Evolutionary conservation across 2,888 invertebrate genomes (phyloP), one percentile per base, ranked within the genome.

Genomic region (Tineola bisselliella): DNA sequence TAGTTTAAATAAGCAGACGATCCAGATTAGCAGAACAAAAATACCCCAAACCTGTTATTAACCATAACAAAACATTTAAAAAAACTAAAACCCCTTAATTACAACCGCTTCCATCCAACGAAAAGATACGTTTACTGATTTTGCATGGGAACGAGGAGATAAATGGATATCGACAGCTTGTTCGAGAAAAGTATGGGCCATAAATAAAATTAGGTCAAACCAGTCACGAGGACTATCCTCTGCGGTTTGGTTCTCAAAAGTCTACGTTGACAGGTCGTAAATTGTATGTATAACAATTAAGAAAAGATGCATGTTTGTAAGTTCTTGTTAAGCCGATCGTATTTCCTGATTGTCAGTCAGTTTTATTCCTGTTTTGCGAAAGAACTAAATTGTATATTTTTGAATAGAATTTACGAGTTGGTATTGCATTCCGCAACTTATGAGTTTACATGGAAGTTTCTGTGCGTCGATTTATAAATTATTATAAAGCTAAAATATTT

Each of bases 161-260:
- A 80, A 83, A 83, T 80, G 75, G 66, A 69, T 67, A 15, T 65
- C 66, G 70, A 71, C 73, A 76, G 74, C 73, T 73, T 66, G 68
- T 66, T 65, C 66, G 64, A 63, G 69, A 70, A 73, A 68, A 77
- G 73, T 65, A 67, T 65, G 18, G 54, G 72, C 74, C 70, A 67
- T 65, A 71, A 48, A 54, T 15, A 66, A 76, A 81, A 79, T 81
- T 77, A 70, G 79, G 79, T 63, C 77, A 76, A 71, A 74, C 70
- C 72, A 71, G 71, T 74, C 73, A 76, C 70, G 62, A 19, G 61
- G 68, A 57, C 44, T 56, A 52, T 18, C n/a, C 18, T 48, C 33
- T 54, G 18, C 31, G 17, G 43, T 57, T 30, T 38, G 25, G 72
- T 76, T 72, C 67, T 64, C 67, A 64, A 62, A 64, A 65, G 65